Conservation (phyloP, 1,140 invertebrate species). For the Wasmannia auropunctata region DNA sequence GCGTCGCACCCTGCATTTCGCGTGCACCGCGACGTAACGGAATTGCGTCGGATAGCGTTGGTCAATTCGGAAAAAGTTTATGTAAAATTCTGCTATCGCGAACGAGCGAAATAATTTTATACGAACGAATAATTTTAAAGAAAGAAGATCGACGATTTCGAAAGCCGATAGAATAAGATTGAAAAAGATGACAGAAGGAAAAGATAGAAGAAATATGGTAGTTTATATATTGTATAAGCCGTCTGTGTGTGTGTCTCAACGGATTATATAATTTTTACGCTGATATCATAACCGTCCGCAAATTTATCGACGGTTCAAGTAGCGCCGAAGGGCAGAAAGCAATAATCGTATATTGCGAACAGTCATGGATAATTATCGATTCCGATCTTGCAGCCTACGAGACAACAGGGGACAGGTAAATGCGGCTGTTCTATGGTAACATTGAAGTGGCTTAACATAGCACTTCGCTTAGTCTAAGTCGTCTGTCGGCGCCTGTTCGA, state of each 20-base stretch:
- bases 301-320: background rate
- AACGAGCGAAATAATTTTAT: too few species aligned
- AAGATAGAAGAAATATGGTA: background rate
- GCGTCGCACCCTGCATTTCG: conserved; percentile 2
- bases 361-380: conserved; percentile 44
- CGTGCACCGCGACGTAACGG: conserved; percentile 20
- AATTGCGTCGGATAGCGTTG: background rate
- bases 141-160: background rate
- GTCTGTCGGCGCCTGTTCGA: conserved; percentile 7
- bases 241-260: background rate
- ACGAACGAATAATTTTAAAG: too few species aligned
- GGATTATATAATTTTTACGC: conserved; percentile 2
- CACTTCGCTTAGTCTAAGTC: conserved; percentile 65
- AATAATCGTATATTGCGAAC: conserved; percentile 25
- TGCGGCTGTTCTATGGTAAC: conserved; percentile 22
- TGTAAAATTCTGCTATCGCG: background rate
- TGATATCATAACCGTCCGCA: background rate
- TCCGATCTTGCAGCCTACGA: conserved; percentile 21
- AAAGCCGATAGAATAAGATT: background rate
- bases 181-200: background rate
- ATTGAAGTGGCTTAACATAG: conserved; percentile 46
- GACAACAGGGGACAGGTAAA: conserved; percentile 21
- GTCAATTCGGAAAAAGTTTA: background rate
- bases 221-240: too few species aligned
- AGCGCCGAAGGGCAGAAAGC: conserved; percentile 4